Conservation (phyloP, 2,888 invertebrate species). For the Diaperis boleti region DNA sequence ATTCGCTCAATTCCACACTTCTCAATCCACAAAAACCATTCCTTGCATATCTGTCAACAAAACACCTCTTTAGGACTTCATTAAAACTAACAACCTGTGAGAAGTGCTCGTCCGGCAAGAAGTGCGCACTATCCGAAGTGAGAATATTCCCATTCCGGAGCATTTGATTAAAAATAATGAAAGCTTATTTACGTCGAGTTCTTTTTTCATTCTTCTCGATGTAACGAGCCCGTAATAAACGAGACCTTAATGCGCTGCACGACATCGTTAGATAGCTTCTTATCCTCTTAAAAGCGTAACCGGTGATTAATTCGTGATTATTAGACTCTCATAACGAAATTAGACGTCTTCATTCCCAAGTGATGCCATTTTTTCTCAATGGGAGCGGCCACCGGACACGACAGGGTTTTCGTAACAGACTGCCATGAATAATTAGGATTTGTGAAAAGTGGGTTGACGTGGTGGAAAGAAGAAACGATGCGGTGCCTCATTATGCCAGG, state of each 20-base stretch:
- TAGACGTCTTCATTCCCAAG: slow-evolving; percentile 36
- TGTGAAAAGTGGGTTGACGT: slow-evolving; percentile 50
- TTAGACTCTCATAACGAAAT: slow-evolving; percentile 38
- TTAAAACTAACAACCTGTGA: slow-evolving; percentile 12
- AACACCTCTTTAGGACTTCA: slow-evolving; percentile 6
- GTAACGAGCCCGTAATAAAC: slow-evolving; percentile 34
- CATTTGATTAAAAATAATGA: slow-evolving; percentile 36
- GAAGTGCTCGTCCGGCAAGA: slow-evolving; percentile 10
- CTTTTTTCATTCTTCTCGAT: slow-evolving; percentile 31
- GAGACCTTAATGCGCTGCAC: slow-evolving; percentile 35
- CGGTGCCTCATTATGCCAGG: too few relatives aligned
- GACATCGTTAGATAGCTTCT: slow-evolving; percentile 40
- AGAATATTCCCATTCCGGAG: slow-evolving; percentile 34
- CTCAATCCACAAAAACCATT: background rate
- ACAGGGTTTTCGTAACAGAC: slow-evolving; percentile 15
- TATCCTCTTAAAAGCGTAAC: slow-evolving; percentile 33
- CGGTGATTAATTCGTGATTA: slow-evolving; percentile 41
- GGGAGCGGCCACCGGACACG: slow-evolving; percentile 12
- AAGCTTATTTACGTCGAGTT: slow-evolving; percentile 23
- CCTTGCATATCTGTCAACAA: background rate
- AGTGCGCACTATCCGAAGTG: slow-evolving; percentile 22
- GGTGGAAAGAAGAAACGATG: slow-evolving; percentile 48
- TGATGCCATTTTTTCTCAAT: slow-evolving; percentile 22
- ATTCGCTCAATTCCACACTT: background rate
- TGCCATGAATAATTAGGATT: slow-evolving; percentile 38